Base-by-base conservation (phyloP, 1,140 invertebrate species). In the Hormaphis cornu region DNA sequence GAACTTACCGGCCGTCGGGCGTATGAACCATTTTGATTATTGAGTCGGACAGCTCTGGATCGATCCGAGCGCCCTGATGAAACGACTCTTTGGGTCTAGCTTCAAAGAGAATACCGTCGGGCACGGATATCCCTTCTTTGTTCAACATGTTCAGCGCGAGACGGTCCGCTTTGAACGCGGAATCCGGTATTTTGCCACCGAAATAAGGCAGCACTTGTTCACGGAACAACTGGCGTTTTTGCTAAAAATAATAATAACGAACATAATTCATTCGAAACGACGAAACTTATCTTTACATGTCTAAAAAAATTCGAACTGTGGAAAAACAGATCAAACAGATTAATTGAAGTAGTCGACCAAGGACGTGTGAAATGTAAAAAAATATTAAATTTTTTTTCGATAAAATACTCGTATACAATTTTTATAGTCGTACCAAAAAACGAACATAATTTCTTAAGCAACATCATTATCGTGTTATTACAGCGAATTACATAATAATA, bases 171-270 rank as follows among this genome's bases (percentile, higher is more conserved):
- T 79, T 78, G 71, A 86, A 86, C 20, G 85, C 84, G 56, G 83
- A 82, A 66, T 86, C 84, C 0, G 85, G 85, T 71, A 86, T 85
- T 77, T 84, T 85, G 5, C 84, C 85, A 40, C 84, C 85, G 12
- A 80, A 75, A 69, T 83, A 80, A 18, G 85, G 84, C 26, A 84
- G 72, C 16, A 86, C 81, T 74, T 86, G 82, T 72, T 86, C 84
- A 28, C 84, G 79, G 77, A 83, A 86, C 70, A 86, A 82, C 75
- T 86, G 84, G 24, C 84, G 78, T 75, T 86, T 86, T 76, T 81
- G 77, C 79, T 81, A 72, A 7, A 73, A 75, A 70, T 24, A 30
- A 63, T 26, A 46, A 12, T 46, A 71, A 59, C 12, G 26, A 28
- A 37, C 46, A 40, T 16, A 58, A 56, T 30, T 30, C 26, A 53